Percentiles rank a stretch among this genome's conserved stretches.
Evolutionary conservation across 2,888 invertebrate species (phyloP).

Genomic region (Orchestes rusci): DNA sequence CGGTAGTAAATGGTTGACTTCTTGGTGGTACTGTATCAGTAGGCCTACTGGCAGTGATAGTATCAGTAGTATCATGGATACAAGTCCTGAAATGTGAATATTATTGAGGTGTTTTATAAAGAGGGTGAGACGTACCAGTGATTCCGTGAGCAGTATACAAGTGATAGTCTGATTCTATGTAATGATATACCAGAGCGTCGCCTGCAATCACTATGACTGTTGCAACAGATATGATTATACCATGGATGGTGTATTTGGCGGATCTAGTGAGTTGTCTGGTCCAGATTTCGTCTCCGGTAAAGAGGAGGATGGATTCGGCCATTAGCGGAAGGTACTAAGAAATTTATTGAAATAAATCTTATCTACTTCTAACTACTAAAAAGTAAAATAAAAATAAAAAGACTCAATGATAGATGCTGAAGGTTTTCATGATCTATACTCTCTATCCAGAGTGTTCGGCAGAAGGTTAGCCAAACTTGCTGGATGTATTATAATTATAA

Average conservation of each 20-base stretch:
- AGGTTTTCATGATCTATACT: too few species aligned
- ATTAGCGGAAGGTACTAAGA: conserved; percentile 35
- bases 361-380: too few species aligned
- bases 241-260: conserved; percentile 33
- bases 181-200: conserved; percentile 29
- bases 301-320: conserved; percentile 35
- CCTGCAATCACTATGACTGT: conserved; percentile 31
- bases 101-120: neutral
- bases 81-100: conserved; percentile 30
- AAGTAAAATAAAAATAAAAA: too few species aligned
- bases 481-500: too few species aligned
- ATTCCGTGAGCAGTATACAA: conserved; percentile 34
- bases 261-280: conserved; percentile 29
- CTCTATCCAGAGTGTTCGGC: too few species aligned
- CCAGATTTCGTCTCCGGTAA: conserved; percentile 35
- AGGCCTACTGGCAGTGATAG: conserved; percentile 32
- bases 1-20: conserved; percentile 27
- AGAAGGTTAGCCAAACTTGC: too few species aligned
- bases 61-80: conserved; percentile 35
- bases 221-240: conserved; percentile 29
- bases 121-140: conserved; percentile 30
- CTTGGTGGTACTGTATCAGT: conserved; percentile 30
- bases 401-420: too few species aligned
- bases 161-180: conserved; percentile 29
- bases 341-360: too few species aligned